Evolutionary conservation across 1,140 invertebrate genomes (phyloP).

Genomic region (Anoplophora glabripennis): DNA sequence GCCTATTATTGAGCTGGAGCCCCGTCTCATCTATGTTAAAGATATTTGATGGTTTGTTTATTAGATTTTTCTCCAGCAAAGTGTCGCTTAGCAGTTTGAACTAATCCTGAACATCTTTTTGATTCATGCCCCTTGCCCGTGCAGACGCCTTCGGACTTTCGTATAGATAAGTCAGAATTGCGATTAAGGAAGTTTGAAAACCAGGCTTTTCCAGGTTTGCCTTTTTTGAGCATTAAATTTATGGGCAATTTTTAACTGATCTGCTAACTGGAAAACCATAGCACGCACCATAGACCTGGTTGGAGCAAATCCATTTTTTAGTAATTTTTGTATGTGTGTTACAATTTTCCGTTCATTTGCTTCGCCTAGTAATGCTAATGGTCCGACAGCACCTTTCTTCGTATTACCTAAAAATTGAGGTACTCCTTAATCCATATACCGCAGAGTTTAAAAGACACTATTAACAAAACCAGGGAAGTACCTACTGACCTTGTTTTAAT

Average conservation of each 20-base stretch:
- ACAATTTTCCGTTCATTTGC: neutral
- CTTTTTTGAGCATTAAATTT: constrained; percentile 32
- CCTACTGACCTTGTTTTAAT: too few species aligned
- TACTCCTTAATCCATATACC: too few species aligned
- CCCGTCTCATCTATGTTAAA: too few species aligned
- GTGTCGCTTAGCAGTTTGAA: too few species aligned
- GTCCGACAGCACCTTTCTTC: constrained; percentile 37
- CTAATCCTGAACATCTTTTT: too few species aligned
- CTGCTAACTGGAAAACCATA: constrained; percentile 19
- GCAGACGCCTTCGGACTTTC: constrained; percentile 11
- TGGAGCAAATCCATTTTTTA: too few species aligned
- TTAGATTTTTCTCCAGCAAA: too few species aligned
- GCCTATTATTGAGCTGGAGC: too few species aligned
- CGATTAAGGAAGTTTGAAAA: constrained; percentile 32
- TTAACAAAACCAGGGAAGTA: too few species aligned
- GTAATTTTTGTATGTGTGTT: neutral
- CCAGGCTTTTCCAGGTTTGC: constrained; percentile 25
- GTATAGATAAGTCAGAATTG: constrained; percentile 24
- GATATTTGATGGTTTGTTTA: neutral
- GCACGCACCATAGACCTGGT: neutral
- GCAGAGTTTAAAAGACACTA: too few species aligned
- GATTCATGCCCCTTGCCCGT: too few species aligned
- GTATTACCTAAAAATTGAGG: constrained; percentile 36
- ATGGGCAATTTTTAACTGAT: constrained; percentile 38
- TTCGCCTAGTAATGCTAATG: neutral